These are phyloP conservation scores for Neria commutata DNA, from an alignment of 2,888 invertebrate genomes.

Conservation along the genomic window DNA sequence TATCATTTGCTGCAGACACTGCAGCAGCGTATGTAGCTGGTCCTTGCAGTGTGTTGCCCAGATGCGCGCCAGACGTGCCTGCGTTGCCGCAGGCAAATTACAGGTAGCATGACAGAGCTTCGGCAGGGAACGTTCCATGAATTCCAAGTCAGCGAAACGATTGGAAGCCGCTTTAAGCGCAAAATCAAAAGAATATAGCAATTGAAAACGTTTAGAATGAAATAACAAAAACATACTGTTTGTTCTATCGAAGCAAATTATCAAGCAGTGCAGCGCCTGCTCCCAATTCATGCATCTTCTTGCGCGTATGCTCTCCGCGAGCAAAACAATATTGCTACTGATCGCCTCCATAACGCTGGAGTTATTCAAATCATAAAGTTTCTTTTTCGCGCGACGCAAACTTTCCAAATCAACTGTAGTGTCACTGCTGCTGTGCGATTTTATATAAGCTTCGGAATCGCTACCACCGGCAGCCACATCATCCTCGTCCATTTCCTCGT, in stretches of 20 bases:
- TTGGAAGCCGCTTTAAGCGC: neutral
- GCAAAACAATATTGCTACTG: conserved; percentile 44
- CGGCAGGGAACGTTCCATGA: conserved; percentile 81
- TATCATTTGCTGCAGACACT: conserved; percentile 85
- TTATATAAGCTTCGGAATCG: neutral
- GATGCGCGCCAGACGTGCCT: conserved; percentile 79
- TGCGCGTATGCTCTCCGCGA: conserved; percentile 48
- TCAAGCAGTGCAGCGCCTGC: conserved; percentile 63
- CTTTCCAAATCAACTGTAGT: conserved; percentile 69
- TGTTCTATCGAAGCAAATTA: conserved; percentile 80
- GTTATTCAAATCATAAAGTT: conserved; percentile 47
- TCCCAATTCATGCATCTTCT: too few species aligned
- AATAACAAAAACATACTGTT: conserved; percentile 63
- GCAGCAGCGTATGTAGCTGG: conserved; percentile 71
- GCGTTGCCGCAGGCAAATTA: conserved; percentile 73
- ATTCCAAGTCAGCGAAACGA: conserved; percentile 66
- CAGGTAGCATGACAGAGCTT: conserved; percentile 79
- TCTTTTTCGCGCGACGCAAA: conserved; percentile 64
- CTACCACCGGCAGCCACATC: neutral
- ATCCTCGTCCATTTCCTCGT: neutral
- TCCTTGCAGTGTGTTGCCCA: conserved; percentile 77
- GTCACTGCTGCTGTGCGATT: conserved; percentile 18
- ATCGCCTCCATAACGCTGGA: conserved; percentile 50
- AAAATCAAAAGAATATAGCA: neutral
- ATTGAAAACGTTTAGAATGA: neutral